Conservation (phyloP, 2,888 invertebrate genomes). For the Corythucha ciliata region DNA sequence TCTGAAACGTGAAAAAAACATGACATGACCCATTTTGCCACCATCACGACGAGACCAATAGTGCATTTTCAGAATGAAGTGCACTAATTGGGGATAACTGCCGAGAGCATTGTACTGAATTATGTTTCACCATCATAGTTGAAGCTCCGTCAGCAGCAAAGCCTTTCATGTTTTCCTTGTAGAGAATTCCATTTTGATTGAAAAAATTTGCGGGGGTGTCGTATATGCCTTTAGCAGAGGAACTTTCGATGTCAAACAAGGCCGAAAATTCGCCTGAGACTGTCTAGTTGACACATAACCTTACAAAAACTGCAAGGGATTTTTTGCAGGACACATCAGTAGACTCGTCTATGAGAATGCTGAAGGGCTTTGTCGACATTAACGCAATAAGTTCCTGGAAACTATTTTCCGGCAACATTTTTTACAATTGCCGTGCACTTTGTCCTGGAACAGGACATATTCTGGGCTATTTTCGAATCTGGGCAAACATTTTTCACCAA, state of each 20-base stretch:
- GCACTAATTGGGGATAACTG: too few species aligned
- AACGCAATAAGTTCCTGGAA: neutral
- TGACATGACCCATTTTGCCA: too few species aligned
- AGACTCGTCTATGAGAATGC: neutral
- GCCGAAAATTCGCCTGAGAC: conserved; percentile 24
- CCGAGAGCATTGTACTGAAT: too few species aligned
- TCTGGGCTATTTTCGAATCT: neutral
- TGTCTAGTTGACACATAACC: conserved; percentile 1
- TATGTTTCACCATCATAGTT: conserved; percentile 26
- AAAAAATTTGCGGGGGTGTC: conserved; percentile 20
- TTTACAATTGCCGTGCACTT: neutral
- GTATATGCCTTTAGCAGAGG: conserved; percentile 18
- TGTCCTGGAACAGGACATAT: neutral
- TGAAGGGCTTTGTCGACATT: neutral
- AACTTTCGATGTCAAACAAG: conserved; percentile 16
- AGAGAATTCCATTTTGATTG: conserved; percentile 24
- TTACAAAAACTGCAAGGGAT: neutral
- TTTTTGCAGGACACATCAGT: neutral
- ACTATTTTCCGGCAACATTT: neutral
- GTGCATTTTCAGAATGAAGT: too few species aligned
- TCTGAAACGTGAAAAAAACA: too few species aligned
- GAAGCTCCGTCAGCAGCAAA: conserved; percentile 28
- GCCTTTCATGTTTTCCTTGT: conserved; percentile 25
- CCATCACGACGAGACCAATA: too few species aligned
- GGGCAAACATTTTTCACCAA: neutral